Evolutionary conservation across 2,888 invertebrate species (phyloP), one percentile per base, ranked within the genome.

Genomic region (Netelia virgata): DNA sequence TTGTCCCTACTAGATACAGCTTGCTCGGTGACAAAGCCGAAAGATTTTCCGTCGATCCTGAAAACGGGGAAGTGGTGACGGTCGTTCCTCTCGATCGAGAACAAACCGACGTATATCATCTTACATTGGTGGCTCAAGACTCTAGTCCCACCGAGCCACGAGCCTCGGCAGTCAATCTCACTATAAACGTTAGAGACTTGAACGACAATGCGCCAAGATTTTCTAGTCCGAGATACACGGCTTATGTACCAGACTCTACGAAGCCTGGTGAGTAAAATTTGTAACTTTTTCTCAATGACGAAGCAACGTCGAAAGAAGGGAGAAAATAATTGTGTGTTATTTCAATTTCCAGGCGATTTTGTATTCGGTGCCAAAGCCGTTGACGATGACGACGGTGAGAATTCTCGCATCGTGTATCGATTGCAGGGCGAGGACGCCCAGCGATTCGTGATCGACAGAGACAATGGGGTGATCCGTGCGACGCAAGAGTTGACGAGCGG

Each of bases 351-450:
- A 72, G 96, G 95, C 66, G 94, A 98, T 90, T 99, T 98, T 94
- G 97, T 99, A 28, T 97, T 98, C 92, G 98, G 98, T 9, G 97
- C 97, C 0, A 97, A 96, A 92, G 98, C 98, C 0, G 95, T 95
- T 6, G 99, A 99, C 93, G 95, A 95, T 83, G 99, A 99, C 93
- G 95, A 96, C 78, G 98, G 97, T 0, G 94, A 95, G 0, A 98
- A 98, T 92, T 97, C 97, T 76, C 96, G 96, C 91, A 96, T 99
- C 75, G 94, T 95, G 0, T 99, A 98, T 93, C 96, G 95, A 74
- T 94, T 98, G 6, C 95, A 95, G 84, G 97, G 98, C 0, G 96
- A 96, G 90, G 97, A 98, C 91, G 95, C 96, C n/a, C 94, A 95
- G 64, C 95, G 96, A 88, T 99, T 99, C 92, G 94, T 94, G 11